phyloP scores from a whole-genome alignment of 2,113 vertebrate genomes.

The Brevimyrus niger region DNA sequence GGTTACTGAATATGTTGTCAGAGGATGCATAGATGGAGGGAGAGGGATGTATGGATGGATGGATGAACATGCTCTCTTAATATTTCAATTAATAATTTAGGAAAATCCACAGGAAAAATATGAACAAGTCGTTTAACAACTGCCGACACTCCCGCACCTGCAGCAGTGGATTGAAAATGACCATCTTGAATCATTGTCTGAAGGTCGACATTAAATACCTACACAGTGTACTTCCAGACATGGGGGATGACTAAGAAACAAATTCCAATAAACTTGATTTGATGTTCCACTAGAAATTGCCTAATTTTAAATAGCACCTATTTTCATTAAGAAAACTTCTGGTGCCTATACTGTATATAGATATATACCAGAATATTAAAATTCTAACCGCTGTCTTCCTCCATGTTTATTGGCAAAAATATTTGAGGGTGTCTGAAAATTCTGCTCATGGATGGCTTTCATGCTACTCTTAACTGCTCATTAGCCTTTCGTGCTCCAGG shows the following conservation, averaged over 20 bases:
- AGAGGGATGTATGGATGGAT: background rate
- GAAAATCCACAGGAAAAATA: background rate
- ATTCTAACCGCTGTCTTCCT: background rate
- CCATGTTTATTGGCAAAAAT: background rate
- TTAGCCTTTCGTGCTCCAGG: background rate
- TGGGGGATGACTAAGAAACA: background rate
- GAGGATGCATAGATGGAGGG: background rate
- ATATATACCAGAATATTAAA: background rate
- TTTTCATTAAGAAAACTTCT: background rate
- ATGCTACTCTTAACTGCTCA: background rate
- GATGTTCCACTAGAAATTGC: constrained; percentile 4
- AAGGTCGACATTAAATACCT: background rate
- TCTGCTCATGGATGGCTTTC: background rate
- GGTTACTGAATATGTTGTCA: background rate
- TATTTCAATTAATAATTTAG: background rate
- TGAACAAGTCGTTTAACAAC: background rate
- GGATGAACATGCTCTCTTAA: background rate
- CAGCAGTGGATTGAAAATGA: background rate
- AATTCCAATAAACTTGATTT: background rate
- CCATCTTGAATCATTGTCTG: background rate
- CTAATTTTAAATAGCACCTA: background rate
- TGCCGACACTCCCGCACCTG: background rate
- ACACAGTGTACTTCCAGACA: background rate
- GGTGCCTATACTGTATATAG: background rate
- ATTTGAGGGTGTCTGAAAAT: background rate